phyloP scores from a whole-genome alignment of 2,888 invertebrate genomes.

The Erynnis tages region DNA sequence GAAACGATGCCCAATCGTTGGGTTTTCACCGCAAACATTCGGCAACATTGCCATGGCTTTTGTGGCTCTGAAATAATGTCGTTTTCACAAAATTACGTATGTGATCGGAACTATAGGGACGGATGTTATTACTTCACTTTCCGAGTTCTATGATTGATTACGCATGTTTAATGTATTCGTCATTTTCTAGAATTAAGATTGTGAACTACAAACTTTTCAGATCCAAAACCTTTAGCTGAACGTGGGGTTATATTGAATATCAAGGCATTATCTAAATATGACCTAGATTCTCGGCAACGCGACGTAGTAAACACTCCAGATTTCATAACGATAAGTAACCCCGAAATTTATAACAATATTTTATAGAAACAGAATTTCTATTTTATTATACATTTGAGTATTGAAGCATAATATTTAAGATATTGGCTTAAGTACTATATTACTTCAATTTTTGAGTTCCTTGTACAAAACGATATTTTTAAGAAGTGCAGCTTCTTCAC shows the following conservation, averaged over 20 bases:
- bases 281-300: constrained; percentile 7
- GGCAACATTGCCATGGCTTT: neutral
- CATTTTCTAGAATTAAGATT: too few relatives aligned
- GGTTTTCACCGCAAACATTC: constrained; percentile 8
- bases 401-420: too few relatives aligned
- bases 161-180: too few relatives aligned
- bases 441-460: too few relatives aligned
- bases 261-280: constrained; percentile 10
- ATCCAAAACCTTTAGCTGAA: too few relatives aligned
- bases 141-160: too few relatives aligned
- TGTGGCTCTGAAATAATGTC: constrained; percentile 11
- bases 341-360: neutral
- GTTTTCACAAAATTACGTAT: neutral
- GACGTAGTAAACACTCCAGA: constrained; percentile 7
- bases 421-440: too few relatives aligned
- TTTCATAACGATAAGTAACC: constrained; percentile 9
- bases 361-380: neutral
- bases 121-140: neutral
- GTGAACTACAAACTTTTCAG: too few relatives aligned
- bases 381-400: neutral
- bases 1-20: constrained; percentile 1
- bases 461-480: too few relatives aligned
- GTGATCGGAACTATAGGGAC: neutral
- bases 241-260: constrained; percentile 8
- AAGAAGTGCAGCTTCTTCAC: too few relatives aligned